Evolutionary conservation across 2,113 vertebrate genomes (phyloP), one percentile per base, ranked within the genome.

Genomic region (Heliornis fulica): DNA sequence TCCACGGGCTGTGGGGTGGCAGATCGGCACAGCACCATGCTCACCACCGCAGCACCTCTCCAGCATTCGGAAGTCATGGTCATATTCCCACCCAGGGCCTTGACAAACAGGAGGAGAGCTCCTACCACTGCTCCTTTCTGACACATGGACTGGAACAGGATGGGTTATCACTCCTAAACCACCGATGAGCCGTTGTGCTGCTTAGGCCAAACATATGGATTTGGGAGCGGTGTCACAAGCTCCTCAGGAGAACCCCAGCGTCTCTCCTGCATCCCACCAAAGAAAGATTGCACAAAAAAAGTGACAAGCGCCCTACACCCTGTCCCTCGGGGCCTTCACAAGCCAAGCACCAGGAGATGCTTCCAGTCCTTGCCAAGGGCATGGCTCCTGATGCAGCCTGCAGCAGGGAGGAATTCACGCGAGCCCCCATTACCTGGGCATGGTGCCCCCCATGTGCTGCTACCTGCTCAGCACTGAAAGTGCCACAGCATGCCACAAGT

Each of bases 181-280:
- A 25, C 46, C 1, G 0, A n/a, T 9, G 5, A 11, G 8, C 36
- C 18, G 2, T 1, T 5, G 23, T 3, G 4, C 9, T 17, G 11
- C 34, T 12, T 5, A 2, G 28, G 51, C 26, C 61, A 13, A 80
- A 57, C 64, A n/a, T n/a, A n/a, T n/a, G n/a, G 59, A 36, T 5
- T 22, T 4, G 29, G 61, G 43, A 59, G 41, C 43, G 9, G 54
- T 4, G 9, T 23, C 12, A 8, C 5, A 10, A 22, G 40, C 16
- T 21, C 51, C 17, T 36, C 41, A 23, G 66, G 61, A 72, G 57
- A 1, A 1, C 38, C 32, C 25, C 22, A 12, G 54, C 45, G n/a
- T 10, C 81, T 46, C 61, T 29, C 29, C 4, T 0, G 59, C 54
- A 10, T 50, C 29, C 29, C 10, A 3, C 38, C 10, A 6, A 34